Evolutionary conservation across 2,888 invertebrate genomes (phyloP).

Genomic region (Drosophila antonietae): DNA sequence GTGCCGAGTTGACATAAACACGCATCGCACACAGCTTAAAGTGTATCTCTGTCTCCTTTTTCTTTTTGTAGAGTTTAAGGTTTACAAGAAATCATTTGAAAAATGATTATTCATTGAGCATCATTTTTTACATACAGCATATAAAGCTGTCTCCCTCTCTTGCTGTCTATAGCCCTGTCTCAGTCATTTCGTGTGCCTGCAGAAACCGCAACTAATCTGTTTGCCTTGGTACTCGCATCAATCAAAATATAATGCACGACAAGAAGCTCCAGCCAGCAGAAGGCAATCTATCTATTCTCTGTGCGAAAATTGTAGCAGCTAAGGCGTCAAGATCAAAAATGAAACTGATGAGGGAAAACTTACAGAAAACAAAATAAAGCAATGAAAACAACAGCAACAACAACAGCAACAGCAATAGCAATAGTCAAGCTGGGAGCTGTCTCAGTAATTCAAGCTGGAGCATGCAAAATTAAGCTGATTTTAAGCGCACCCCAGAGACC

Average conservation of each 20-base stretch:
- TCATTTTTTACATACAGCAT: not conserved
- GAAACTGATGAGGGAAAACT: slow-evolving; percentile 24
- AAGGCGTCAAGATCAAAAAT: slow-evolving; percentile 35
- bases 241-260: slow-evolving; percentile 25
- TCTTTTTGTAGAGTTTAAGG: not conserved
- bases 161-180: not conserved
- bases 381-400: not conserved
- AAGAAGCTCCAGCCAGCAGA: not conserved
- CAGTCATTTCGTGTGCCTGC: not conserved
- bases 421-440: slow-evolving; percentile 38
- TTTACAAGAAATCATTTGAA: slow-evolving; percentile 8
- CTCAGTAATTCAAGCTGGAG: slow-evolving; percentile 48
- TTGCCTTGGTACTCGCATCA: slow-evolving; percentile 45
- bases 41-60: not conserved
- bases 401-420: not conserved
- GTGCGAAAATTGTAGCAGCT: not conserved
- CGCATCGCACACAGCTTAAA: not conserved
- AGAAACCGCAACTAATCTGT: slow-evolving; percentile 31
- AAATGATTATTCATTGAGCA: not conserved
- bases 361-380: not conserved
- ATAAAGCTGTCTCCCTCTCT: not conserved
- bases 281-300: slow-evolving; percentile 42
- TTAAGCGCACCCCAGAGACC: slow-evolving; percentile 63
- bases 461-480: slow-evolving; percentile 73
- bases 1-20: slow-evolving; percentile 46